Evolutionary conservation across 2,888 invertebrate genomes (phyloP).

Genomic region (Torymus aiolomorphi): DNA sequence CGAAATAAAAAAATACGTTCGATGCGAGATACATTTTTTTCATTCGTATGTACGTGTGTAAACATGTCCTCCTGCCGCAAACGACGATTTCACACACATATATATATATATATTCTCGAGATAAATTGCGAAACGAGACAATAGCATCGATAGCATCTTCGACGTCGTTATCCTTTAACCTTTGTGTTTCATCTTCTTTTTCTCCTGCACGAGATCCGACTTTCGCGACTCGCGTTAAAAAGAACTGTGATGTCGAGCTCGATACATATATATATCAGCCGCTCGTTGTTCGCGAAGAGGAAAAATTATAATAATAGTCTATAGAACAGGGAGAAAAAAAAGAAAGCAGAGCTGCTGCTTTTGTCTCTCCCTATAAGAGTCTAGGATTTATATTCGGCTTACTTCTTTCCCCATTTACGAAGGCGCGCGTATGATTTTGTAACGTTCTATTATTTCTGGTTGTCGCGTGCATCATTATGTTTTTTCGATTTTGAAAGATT

Average conservation of each 20-base stretch:
- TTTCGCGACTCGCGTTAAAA: slow-evolving; percentile 44
- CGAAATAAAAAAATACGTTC: slow-evolving; percentile 41
- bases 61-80: slow-evolving; percentile 44
- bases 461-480: slow-evolving; percentile 37
- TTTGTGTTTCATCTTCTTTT: slow-evolving; percentile 45
- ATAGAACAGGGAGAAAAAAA: slow-evolving; percentile 33
- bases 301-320: slow-evolving; percentile 50
- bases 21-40: slow-evolving; percentile 37
- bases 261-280: slow-evolving; percentile 37
- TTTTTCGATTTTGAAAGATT: slow-evolving; percentile 37
- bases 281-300: slow-evolving; percentile 56
- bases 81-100: slow-evolving; percentile 45
- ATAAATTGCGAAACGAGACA: slow-evolving; percentile 42
- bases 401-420: slow-evolving; percentile 32
- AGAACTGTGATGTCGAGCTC: slow-evolving; percentile 34
- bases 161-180: slow-evolving; percentile 39
- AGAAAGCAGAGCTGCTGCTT: slow-evolving; percentile 43
- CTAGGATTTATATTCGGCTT: slow-evolving; percentile 39
- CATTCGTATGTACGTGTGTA: slow-evolving; percentile 5
- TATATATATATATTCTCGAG: slow-evolving; percentile 7
- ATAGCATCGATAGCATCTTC: slow-evolving; percentile 38
- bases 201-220: slow-evolving; percentile 53
- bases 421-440: slow-evolving; percentile 43
- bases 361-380: slow-evolving; percentile 30
- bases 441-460: slow-evolving; percentile 23